Evolutionary conservation across 2,888 invertebrate species (phyloP), one percentile per base, ranked within the genome.

Genomic region (Apamea crenata): DNA sequence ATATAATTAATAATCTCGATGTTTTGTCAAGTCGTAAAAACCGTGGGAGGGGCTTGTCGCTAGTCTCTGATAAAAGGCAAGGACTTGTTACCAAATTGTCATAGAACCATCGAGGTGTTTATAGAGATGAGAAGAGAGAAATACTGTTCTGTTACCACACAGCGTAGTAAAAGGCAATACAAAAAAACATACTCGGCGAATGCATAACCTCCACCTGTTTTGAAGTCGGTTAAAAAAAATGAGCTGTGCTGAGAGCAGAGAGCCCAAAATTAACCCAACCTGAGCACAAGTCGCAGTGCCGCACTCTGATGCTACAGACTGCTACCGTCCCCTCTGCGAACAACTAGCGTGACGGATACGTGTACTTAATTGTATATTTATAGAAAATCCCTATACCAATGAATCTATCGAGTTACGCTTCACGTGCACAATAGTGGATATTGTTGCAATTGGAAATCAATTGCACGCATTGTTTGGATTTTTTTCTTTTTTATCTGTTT

Each of bases 401-500:
- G 65, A 47, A 61, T 69, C 50, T 61, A 69, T 59, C 72, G 18
- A 77, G 66, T 74, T 82, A 74, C 83, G 74, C 74, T 78, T 78
- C 69, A 83, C 80, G 66, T 74, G 50, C 53, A 73, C 78, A 70
- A 82, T 76, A 56, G 75, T 61, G 72, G 61, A 78, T 74, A 72
- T 70, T 72, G 40, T 76, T 68, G 80, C 73, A 80, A 74, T 80
- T 71, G 74, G 67, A 80, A 80, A 66, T 68, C 61, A 69, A 66
- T 66, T 66, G 53, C 65, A 61, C 21, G 80, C 71, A 61, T 84
- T 84, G 84, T 87, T 66, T 71, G 32, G 32, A 21, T 14, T 68
- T 74, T 79, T 82, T 85, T 85, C 77, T 69, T 74, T 87, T 80
- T 56, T 50, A n/a, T n/a, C n/a, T n/a, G n/a, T n/a, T n/a, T n/a